Percentiles rank a stretch among this genome's conserved stretches.
phyloP scores from a whole-genome alignment of 2,888 invertebrate species.

The Rosalia funebris region DNA sequence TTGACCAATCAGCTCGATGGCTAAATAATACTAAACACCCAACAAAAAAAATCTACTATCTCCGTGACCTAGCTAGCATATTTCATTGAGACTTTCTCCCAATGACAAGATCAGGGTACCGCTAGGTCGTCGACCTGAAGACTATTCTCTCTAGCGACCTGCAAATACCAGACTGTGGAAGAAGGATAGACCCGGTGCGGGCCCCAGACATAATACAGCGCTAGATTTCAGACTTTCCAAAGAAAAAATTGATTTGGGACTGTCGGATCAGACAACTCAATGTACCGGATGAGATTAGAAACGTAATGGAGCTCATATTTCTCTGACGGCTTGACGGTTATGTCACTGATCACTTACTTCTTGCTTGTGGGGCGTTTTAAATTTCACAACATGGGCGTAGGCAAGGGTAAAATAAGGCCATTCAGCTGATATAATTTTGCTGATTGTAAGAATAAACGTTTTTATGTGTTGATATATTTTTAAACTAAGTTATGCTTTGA shows the following conservation, averaged over 20 bases:
- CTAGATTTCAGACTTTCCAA: constrained; percentile 20
- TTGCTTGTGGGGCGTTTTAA: too few relatives aligned
- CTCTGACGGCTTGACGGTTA: too few relatives aligned
- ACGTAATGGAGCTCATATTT: too few relatives aligned
- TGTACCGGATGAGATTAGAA: constrained; percentile 18
- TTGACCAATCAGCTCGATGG: too few relatives aligned
- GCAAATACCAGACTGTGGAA: constrained; percentile 29
- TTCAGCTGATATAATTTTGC: too few relatives aligned
- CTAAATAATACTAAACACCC: too few relatives aligned
- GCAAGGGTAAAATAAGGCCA: too few relatives aligned
- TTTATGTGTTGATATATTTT: too few relatives aligned
- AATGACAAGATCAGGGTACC: constrained; percentile 40
- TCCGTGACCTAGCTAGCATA: constrained; percentile 31
- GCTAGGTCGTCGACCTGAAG: constrained; percentile 33
- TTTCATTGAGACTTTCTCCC: constrained; percentile 42
- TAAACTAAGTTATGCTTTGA: too few relatives aligned
- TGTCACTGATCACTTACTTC: too few relatives aligned
- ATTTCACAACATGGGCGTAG: too few relatives aligned
- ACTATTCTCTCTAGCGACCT: constrained; percentile 24
- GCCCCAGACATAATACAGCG: constrained; percentile 28
- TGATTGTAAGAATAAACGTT: too few relatives aligned
- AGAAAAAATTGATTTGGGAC: constrained; percentile 8
- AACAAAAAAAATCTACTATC: background rate
- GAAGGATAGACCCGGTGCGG: constrained; percentile 29
- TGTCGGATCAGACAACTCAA: constrained; percentile 8